Evolutionary conservation across 2,797 vertebrate species (phyloP).

Genomic region (Muscicapa comitata): DNA sequence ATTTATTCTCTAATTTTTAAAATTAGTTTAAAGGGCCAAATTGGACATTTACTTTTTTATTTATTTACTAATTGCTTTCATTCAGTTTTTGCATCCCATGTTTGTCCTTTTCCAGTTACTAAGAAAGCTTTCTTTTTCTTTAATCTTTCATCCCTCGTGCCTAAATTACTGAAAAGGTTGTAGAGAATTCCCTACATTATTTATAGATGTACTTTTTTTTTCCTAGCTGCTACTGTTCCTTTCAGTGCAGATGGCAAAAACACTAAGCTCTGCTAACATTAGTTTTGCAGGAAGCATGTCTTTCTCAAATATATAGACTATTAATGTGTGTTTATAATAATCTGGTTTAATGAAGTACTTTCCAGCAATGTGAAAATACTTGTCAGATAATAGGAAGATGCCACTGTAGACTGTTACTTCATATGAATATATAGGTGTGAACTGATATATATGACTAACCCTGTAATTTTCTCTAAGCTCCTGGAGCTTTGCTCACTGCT

Average conservation of each 20-base stretch:
- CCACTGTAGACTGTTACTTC: neutral
- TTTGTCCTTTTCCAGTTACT: neutral
- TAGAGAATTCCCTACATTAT: constrained; percentile 2
- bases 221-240: neutral
- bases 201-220: neutral
- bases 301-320: neutral
- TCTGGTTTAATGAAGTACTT: neutral
- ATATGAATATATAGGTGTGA: neutral
- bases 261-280: neutral
- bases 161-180: neutral
- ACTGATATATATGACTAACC: accelerated
- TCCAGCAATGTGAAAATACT: neutral
- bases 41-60: neutral
- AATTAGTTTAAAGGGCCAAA: neutral
- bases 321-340: neutral
- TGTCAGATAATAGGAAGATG: neutral
- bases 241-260: neutral
- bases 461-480: neutral
- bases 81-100: neutral
- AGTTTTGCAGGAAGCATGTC: neutral
- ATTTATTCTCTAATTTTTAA: constrained; percentile 8
- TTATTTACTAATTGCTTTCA: neutral
- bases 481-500: neutral
- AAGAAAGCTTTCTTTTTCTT: neutral
- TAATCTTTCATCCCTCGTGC: neutral